These are phyloP conservation scores for Caenorhabditis sulstoni DNA, from an alignment of 2,888 invertebrate species.

Conservation along the genomic window DNA sequence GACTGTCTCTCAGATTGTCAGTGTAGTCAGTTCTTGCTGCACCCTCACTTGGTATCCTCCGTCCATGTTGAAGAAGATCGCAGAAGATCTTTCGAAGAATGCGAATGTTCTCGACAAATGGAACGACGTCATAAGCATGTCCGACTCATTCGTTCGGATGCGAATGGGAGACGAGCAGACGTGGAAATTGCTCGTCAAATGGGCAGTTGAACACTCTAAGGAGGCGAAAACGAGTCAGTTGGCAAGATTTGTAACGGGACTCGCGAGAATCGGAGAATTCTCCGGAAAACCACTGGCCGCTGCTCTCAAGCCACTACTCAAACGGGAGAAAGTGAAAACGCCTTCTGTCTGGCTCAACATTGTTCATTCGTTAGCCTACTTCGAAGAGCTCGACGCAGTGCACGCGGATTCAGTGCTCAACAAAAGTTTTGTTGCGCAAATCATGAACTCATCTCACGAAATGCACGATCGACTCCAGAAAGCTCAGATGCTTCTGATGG, in stretches of 20 bases:
- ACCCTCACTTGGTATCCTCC: slow-evolving; percentile 29
- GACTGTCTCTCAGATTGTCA: slow-evolving; percentile 40
- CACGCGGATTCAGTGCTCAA: slow-evolving; percentile 56
- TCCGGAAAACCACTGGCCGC: slow-evolving; percentile 46
- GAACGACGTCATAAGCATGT: slow-evolving; percentile 41
- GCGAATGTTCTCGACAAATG: slow-evolving; percentile 47
- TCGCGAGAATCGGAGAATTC: slow-evolving; percentile 37
- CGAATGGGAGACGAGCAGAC: slow-evolving; percentile 44
- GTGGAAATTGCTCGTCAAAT: slow-evolving; percentile 40
- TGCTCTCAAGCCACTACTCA: slow-evolving; percentile 18
- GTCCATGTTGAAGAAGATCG: slow-evolving; percentile 23
- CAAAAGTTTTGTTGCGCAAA: slow-evolving; percentile 43
- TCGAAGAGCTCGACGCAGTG: slow-evolving; percentile 44
- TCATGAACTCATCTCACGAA: slow-evolving; percentile 35
- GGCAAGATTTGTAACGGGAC: slow-evolving; percentile 35
- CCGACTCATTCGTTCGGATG: slow-evolving; percentile 32
- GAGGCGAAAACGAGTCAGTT: slow-evolving; percentile 15
- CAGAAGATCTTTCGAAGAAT: slow-evolving; percentile 31
- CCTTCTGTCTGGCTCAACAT: slow-evolving; percentile 43
- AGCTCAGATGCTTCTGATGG: slow-evolving; percentile 44
- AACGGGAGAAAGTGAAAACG: background rate
- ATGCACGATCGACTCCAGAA: slow-evolving; percentile 35
- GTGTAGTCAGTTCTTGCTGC: slow-evolving; percentile 13
- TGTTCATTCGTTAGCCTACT: slow-evolving; percentile 49
- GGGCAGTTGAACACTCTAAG: slow-evolving; percentile 45